Evolutionary conservation across 53 echinoderm and acorn worm species (phyloP).

Genomic region (Patiria pectinifera): DNA sequence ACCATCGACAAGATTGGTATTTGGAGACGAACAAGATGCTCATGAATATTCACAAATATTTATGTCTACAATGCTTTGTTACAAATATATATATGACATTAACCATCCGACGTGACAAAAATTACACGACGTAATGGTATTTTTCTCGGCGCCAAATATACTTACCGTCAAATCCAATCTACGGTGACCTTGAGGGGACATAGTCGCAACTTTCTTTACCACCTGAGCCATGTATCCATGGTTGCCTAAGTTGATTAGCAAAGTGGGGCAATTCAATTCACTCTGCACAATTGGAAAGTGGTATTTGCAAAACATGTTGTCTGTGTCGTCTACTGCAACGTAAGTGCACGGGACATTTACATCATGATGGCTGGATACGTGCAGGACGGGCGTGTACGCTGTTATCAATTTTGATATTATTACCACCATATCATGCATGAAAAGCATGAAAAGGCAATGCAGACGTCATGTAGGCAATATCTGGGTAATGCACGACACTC

Average conservation of each 20-base stretch:
- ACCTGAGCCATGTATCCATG: background rate
- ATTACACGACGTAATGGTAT: background rate
- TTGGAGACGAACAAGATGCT: background rate
- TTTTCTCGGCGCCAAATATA: background rate
- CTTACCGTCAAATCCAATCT: background rate
- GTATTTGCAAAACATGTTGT: background rate
- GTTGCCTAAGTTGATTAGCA: background rate
- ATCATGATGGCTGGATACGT: no score
- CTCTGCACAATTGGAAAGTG: background rate
- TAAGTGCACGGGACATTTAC: background rate
- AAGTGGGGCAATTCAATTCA: background rate
- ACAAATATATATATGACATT: background rate
- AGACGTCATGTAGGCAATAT: no score
- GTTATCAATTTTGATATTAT: no score
- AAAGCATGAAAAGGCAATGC: no score
- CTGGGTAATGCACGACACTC: no score
- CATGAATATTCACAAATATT: background rate
- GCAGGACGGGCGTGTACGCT: no score
- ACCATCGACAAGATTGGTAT: no score
- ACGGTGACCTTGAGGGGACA: conserved; percentile 25
- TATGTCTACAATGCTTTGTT: background rate
- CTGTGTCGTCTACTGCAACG: background rate
- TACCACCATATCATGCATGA: no score
- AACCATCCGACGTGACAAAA: background rate
- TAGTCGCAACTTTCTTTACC: background rate